Base-by-base conservation (phyloP, 2,888 invertebrate genomes). In the Apotomis capreana region DNA sequence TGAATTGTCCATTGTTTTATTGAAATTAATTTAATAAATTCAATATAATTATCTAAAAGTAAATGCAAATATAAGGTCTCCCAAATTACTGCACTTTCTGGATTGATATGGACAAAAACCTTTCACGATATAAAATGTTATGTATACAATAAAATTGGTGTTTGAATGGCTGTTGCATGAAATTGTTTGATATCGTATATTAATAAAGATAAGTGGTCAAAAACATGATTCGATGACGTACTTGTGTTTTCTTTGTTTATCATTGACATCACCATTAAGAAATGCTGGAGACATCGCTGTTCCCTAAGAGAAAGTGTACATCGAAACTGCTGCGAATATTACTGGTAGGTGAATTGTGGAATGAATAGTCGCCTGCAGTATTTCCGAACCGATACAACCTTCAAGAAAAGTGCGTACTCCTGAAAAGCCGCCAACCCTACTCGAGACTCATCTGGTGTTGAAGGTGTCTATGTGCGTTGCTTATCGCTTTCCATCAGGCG, bases 111-210 rank as follows among this genome's bases (percentile, higher is more conserved):
- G n/a, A 59, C n/a, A 15, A n/a, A 51, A 13, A 58, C 36, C 40
- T 71, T 61, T 57, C 26, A 5, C 9, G 9, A 13, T 65, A 9
- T 36, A 49, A 3, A 44, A 68, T 51, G 51, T 68, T 68, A 63
- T 58, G 51, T 68, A 71, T 62, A 54, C 72, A 57, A 13, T 65
- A 68, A 72, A 65, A 62, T 71, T 67, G 61, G 55, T 71, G 71
- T 71, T 62, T 72, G 52, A 68, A 40, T 68, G 68, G 52, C 58
- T 72, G 63, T 72, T 63, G 68, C 72, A 72, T 68, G 68, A 68
- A 62, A 59, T 52, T 68, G 63, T 72, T 72, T 72, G 72, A 68
- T 68, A 72, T 68, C 62, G 51, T 72, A 68, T 72, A 68, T 63
- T 57, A 68, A 68, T 72, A 72, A 72, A 71, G 61, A 72, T 72